Base-by-base conservation (phyloP, 1,140 invertebrate species). In the Diorhabda carinulata region DNA sequence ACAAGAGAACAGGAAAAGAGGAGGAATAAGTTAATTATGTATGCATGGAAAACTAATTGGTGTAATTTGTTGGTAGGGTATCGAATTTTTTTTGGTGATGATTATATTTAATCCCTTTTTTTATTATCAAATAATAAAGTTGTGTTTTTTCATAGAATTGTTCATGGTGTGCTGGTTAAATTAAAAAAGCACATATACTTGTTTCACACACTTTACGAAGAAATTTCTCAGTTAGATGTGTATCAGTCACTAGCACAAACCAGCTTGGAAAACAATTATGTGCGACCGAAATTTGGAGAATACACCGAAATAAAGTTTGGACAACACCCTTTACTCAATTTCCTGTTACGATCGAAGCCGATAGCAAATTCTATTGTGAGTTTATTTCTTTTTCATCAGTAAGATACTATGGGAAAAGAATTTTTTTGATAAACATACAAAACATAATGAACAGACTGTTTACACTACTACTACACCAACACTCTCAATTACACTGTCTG, bases 331-430 rank as follows among this genome's bases (percentile, higher is more conserved):
- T 86, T 96, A 42, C 81, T 95, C 67, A 91, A 94, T 73, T 81
- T 87, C 85, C 77, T 88, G 79, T 71, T 80, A 74, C 70, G 47
- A 2, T 83, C 86, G 5, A 81, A 85, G 72, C 86, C 89, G 6
- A 83, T 91, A 3, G 82, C 91, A 2, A 96, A 96, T 82, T 87
- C 93, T 79, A 87, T 91, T 61, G 92, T 95, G 84, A 86, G 86
- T 72, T 42, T 25, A 25, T 25, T 25, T 25, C 25, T 25, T 25
- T 25, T 25, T 25, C 25, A 25, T 25, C 25, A 25, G 25, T 25
- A 25, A 25, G 25, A 25, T 25, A 25, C 25, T 25, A 25, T 25
- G 25, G 25, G 25, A 25, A 25, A 25, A 25, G 0, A 25, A 1
- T 25, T 25, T 1, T 25, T 25, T 25, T 25, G 25, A 25, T 25